These are phyloP conservation scores for Polyommatus iphigenia DNA, from an alignment of 2,888 invertebrate species.

Conservation along the genomic window DNA sequence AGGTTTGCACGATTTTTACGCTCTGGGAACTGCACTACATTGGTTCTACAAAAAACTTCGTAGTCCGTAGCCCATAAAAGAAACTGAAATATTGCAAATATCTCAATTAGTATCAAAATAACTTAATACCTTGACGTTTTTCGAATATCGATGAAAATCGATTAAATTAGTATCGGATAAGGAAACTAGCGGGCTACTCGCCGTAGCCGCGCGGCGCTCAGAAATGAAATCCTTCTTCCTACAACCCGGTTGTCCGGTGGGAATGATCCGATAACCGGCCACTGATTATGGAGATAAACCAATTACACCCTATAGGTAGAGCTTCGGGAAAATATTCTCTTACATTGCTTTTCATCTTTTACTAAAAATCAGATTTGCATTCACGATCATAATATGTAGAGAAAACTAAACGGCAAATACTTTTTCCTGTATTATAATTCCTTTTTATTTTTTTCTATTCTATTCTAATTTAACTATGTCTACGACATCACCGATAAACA, in stretches of 20 bases:
- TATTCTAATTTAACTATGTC: not conserved
- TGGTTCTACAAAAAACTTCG: not conserved
- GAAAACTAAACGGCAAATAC: no score
- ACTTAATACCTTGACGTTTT: not conserved
- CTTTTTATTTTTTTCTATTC: not conserved
- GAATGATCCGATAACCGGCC: conserved; percentile 10
- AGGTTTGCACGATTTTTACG: no score
- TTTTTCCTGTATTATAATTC: no score
- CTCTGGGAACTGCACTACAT: no score
- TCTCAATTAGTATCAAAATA: no score
- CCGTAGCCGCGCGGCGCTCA: not conserved
- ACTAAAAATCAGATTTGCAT: not conserved
- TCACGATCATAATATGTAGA: no score
- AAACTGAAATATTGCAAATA: not conserved
- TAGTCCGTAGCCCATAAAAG: not conserved
- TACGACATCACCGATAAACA: not conserved
- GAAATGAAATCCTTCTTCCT: not conserved
- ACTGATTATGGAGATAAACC: conserved; percentile 5
- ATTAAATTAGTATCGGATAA: conserved; percentile 1
- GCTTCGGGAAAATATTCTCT: not conserved
- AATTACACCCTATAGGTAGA: conserved; percentile 7
- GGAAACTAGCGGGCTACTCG: not conserved
- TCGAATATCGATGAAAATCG: not conserved
- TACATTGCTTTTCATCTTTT: not conserved
- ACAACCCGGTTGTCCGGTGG: not conserved